phyloP scores from a whole-genome alignment of 1,140 invertebrate genomes.

The Drosophila pectinifera region DNA sequence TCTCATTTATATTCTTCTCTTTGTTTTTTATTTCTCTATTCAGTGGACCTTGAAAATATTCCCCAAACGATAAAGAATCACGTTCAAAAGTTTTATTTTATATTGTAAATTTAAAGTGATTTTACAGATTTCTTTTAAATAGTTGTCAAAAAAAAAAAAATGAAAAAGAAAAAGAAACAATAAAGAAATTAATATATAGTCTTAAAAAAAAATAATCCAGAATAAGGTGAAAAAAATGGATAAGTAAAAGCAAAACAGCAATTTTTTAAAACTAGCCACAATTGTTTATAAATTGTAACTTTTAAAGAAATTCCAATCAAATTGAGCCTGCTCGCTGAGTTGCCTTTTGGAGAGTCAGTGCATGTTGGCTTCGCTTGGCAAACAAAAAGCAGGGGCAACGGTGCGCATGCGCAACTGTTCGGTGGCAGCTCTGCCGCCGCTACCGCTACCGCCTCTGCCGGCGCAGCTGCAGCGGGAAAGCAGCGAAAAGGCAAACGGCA shows the following conservation, averaged over 20 bases:
- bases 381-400: slow-evolving; percentile 11
- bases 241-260: too few relatives aligned
- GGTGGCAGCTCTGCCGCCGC: slow-evolving; percentile 6
- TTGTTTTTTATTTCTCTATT: background rate
- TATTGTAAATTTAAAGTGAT: background rate
- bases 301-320: slow-evolving; percentile 8
- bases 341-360: slow-evolving; percentile 2
- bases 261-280: background rate
- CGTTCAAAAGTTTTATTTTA: too few relatives aligned
- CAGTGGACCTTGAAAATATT: background rate
- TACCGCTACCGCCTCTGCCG: slow-evolving; percentile 20
- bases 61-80: background rate
- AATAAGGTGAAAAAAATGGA: too few relatives aligned
- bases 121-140: background rate
- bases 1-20: background rate
- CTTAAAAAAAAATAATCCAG: too few relatives aligned
- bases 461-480: slow-evolving; percentile 8
- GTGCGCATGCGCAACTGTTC: slow-evolving; percentile 39
- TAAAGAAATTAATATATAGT: too few relatives aligned
- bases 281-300: background rate
- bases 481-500: slow-evolving; percentile 41
- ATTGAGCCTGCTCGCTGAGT: background rate
- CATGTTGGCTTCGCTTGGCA: slow-evolving; percentile 24
- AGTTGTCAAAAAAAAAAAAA: background rate
- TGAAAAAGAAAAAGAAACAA: too few relatives aligned